Conservation (phyloP, 2,113 vertebrate genomes). For the Gallinago paraguaiae region DNA sequence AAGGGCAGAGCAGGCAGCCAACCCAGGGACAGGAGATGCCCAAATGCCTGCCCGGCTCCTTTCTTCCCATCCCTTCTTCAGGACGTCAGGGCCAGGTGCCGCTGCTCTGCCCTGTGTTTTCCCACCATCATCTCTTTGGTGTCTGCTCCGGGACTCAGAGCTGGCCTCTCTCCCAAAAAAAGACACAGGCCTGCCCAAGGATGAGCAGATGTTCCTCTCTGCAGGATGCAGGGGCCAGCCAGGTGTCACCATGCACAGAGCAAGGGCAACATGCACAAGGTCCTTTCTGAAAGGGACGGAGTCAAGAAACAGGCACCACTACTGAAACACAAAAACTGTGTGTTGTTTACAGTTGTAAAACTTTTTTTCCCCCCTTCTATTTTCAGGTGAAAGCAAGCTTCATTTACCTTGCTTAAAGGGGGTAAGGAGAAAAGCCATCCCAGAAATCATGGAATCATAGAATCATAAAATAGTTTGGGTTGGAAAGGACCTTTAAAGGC, state of each 20-base stretch:
- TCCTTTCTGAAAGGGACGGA: background rate
- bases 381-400: background rate
- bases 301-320: background rate
- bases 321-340: background rate
- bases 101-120: background rate
- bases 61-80: background rate
- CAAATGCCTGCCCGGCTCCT: background rate
- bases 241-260: background rate
- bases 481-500: background rate
- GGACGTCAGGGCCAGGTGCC: background rate
- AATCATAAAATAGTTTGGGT: background rate
- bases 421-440: background rate
- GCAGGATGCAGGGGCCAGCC: background rate
- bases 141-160: background rate
- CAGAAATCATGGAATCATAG: background rate
- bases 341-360: background rate
- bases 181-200: background rate
- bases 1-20: background rate
- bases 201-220: slow-evolving; percentile 3
- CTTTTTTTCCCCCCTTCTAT: background rate
- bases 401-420: background rate
- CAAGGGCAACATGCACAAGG: background rate
- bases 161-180: background rate
- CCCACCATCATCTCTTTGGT: background rate
- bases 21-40: background rate